A percentile compares a stretch with the other conserved stretches of the same genome.
Evolutionary conservation across 1,140 invertebrate genomes (phyloP).

Genomic region (Scaptomyza pallida): DNA sequence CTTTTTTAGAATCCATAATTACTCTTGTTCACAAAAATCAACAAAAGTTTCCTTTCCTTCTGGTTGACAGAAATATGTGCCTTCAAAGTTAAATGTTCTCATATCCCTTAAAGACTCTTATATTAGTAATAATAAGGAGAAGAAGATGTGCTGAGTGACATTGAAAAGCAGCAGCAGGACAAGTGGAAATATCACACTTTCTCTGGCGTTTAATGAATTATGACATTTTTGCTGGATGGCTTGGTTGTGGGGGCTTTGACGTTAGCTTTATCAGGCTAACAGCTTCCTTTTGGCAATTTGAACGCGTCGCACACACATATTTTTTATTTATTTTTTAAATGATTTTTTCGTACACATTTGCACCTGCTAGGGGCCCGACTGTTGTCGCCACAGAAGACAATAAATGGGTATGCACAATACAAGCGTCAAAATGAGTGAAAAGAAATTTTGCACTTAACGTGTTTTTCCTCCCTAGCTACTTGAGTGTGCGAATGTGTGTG

Average conservation of each 20-base stretch:
- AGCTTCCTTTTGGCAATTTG: slow-evolving; percentile 30
- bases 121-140: neutral
- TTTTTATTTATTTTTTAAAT: slow-evolving; percentile 17
- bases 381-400: slow-evolving; percentile 25
- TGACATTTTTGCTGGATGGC: slow-evolving; percentile 71
- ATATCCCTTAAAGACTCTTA: neutral
- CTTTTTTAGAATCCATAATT: no score
- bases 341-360: slow-evolving; percentile 58
- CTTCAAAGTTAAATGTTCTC: no score
- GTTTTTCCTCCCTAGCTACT: slow-evolving; percentile 57
- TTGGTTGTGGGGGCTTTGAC: slow-evolving; percentile 18
- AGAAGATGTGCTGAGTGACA: slow-evolving; percentile 49
- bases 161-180: slow-evolving; percentile 33
- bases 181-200: slow-evolving; percentile 61
- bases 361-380: slow-evolving; percentile 46
- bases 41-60: no score
- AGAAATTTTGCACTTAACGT: slow-evolving; percentile 81
- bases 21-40: no score
- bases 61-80: no score
- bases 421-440: slow-evolving; percentile 78
- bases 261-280: slow-evolving; percentile 52
- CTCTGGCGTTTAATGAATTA: no score
- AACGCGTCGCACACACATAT: slow-evolving; percentile 26
- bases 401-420: slow-evolving; percentile 19
- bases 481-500: slow-evolving; percentile 33